Percentiles rank a stretch among this genome's conserved stretches.
Conservation (phyloP, 2,797 vertebrate species). For the Brachymystax lenok region DNA sequence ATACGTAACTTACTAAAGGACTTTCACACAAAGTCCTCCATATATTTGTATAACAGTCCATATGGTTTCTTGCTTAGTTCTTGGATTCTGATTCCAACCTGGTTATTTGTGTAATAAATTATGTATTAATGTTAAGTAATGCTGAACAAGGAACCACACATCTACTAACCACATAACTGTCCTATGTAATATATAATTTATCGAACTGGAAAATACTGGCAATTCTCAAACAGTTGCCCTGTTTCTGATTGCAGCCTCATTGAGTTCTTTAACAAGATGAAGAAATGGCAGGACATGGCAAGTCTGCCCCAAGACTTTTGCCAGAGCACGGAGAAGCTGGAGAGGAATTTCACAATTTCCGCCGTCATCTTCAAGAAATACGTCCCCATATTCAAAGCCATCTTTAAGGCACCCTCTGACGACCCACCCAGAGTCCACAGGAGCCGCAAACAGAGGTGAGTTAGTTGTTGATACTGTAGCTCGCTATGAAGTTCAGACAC, state of each 20-base stretch:
- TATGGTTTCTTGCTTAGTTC: too few relatives aligned
- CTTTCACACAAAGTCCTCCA: too few relatives aligned
- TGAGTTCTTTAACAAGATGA: constrained; percentile 96
- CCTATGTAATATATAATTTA: too few relatives aligned
- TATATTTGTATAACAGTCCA: too few relatives aligned
- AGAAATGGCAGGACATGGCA: constrained; percentile 97
- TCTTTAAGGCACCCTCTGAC: constrained; percentile 89
- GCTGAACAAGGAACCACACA: neutral
- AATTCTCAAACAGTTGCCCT: neutral
- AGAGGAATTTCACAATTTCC: constrained; percentile 93
- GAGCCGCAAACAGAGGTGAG: constrained; percentile 91
- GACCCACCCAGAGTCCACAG: constrained; percentile 87
- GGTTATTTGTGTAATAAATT: neutral
- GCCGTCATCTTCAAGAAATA: constrained; percentile 96
- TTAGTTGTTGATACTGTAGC: neutral
- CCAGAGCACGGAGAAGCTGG: constrained; percentile 86
- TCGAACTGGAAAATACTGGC: too few relatives aligned
- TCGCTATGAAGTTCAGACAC: too few relatives aligned
- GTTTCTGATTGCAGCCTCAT: constrained; percentile 77
- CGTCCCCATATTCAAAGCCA: constrained; percentile 89
- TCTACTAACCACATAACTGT: too few relatives aligned
- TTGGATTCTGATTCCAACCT: neutral
- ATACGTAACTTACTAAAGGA: too few relatives aligned
- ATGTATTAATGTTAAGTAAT: neutral
- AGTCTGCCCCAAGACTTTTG: constrained; percentile 85